Evolutionary conservation across 2,113 vertebrate species (phyloP), one percentile per base, ranked within the genome.

Genomic region (Chrysochloris asiatica): DNA sequence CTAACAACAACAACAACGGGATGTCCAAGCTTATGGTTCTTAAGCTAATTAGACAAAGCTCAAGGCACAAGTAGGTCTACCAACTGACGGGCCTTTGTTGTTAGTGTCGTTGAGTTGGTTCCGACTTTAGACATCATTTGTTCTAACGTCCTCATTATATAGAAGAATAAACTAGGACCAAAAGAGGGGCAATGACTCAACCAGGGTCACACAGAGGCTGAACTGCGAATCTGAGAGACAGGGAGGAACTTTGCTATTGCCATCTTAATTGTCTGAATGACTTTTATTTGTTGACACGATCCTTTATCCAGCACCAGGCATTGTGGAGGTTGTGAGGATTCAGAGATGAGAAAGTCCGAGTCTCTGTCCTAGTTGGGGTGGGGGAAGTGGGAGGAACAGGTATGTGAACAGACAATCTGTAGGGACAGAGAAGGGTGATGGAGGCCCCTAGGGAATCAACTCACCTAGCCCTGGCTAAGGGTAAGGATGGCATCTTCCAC

Each of bases 1-100:
- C n/a, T 36, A 38, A 36, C 17, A 69, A 38, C 67, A 38, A 22
- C 19, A 19, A 38, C 21, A 24, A 45, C 16, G 76, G 72, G 45
- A 52, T 0, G 50, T 26, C 19, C 50, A 48, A 26, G 17, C 22
- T 59, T 33, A 45, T n/a, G n/a, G n/a, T n/a, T n/a, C n/a, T n/a
- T n/a, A n/a, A n/a, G n/a, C n/a, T n/a, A 52, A 78, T 80, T 43
- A 91, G 63, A 71, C 47, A 80, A 94, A 91, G 84, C 81, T 22
- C 72, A 93, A 95, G 85, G 36, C n/a, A 52, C 33, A 41, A 86
- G n/a, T 6, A 92, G 90, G 50, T 43, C 43, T 52, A 71, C 41
- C 54, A 30, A 59, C n/a, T 7, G 26, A 52, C 47, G 33, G 41
- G 65, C 75, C 41, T 48, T n/a, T n/a, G n/a, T n/a, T n/a, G n/a